These are phyloP conservation scores for Lottia scabra DNA, from an alignment of 2,888 invertebrate genomes.

Conservation along the genomic window DNA sequence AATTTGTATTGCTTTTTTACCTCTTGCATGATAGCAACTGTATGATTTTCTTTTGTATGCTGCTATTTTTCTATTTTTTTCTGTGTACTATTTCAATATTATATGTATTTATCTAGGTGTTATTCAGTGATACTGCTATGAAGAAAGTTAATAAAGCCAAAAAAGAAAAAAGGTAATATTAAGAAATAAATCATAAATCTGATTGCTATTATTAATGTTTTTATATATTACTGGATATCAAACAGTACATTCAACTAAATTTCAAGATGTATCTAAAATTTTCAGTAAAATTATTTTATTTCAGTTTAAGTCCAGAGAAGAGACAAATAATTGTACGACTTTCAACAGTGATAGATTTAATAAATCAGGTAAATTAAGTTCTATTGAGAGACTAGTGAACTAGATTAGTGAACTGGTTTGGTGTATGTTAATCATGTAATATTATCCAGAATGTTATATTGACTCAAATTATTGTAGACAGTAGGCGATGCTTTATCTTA, in stretches of 20 bases:
- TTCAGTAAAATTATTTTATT: neutral
- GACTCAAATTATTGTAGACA: slow-evolving; percentile 54
- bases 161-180: no score
- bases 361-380: slow-evolving; percentile 78
- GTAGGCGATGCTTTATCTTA: slow-evolving; percentile 97
- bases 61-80: neutral
- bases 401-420: no score
- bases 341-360: slow-evolving; percentile 81
- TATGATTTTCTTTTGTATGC: neutral
- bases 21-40: neutral
- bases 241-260: no score
- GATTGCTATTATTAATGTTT: no score
- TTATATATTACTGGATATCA: no score
- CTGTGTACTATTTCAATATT: neutral
- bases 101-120: slow-evolving; percentile 66
- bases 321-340: slow-evolving; percentile 76
- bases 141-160: slow-evolving; percentile 70
- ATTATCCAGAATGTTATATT: slow-evolving; percentile 8
- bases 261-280: no score
- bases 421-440: no score
- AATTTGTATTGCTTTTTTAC: neutral
- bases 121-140: slow-evolving; percentile 80
- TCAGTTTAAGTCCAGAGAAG: slow-evolving; percentile 39
- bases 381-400: no score
- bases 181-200: no score